Evolutionary conservation across 2,797 vertebrate genomes (phyloP).

Genomic region (Dicrostonyx torquatus): DNA sequence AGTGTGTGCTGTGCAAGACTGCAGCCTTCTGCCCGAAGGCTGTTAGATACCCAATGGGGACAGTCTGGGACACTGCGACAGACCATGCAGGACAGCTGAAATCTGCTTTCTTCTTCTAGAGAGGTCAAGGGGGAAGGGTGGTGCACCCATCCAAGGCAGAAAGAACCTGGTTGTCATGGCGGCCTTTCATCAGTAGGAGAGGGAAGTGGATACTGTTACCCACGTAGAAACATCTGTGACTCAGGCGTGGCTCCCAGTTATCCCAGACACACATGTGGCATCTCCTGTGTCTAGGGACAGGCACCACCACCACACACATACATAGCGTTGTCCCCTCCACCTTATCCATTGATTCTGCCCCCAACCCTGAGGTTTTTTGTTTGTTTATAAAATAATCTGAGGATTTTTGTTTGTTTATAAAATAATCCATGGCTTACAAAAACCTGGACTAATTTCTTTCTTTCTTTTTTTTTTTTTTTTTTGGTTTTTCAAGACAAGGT

Average conservation of each 20-base stretch:
- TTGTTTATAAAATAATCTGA: constrained; percentile 29
- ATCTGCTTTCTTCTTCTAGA: neutral
- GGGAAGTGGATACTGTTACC: neutral
- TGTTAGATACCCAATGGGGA: neutral
- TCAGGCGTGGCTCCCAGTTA: neutral
- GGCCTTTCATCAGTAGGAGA: constrained; percentile 3
- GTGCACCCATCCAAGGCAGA: neutral
- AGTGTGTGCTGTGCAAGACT: neutral
- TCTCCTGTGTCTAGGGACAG: neutral
- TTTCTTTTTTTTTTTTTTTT: too few relatives aligned
- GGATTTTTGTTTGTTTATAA: too few relatives aligned
- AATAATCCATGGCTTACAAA: neutral
- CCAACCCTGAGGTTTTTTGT: neutral
- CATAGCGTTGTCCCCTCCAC: rapidly evolving
- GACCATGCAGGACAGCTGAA: neutral
- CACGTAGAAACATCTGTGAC: neutral
- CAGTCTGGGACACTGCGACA: neutral
- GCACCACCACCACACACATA: neutral
- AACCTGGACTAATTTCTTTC: neutral
- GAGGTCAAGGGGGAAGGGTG: neutral
- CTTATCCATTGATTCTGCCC: neutral
- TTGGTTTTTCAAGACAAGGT: too few relatives aligned
- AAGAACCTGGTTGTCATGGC: neutral
- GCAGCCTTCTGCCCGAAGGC: neutral
- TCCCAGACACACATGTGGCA: neutral